A percentile compares a stretch with the other conserved stretches of the same genome.
These are phyloP conservation scores for Ceratitis capitata DNA, from an alignment of 1,140 invertebrate genomes.

Conservation along the genomic window DNA sequence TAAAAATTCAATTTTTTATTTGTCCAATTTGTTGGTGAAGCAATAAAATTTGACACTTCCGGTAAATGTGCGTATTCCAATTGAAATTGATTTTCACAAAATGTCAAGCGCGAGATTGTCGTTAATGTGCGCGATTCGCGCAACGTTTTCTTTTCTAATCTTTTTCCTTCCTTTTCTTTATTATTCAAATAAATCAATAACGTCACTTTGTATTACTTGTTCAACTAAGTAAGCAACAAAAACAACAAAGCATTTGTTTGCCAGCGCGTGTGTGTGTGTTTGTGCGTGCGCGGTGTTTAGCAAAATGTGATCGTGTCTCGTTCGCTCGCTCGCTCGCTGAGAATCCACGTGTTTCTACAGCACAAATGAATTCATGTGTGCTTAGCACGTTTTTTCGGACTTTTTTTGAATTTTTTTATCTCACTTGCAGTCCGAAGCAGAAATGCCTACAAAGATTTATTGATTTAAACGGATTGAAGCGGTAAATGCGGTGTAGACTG, in stretches of 20 bases:
- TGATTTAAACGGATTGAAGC: background rate
- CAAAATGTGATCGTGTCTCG: background rate
- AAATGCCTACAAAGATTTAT: background rate
- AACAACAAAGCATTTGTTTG: too few species aligned
- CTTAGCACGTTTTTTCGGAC: background rate
- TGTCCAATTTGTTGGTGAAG: too few species aligned
- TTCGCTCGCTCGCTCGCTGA: background rate
- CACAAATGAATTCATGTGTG: background rate
- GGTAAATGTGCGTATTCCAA: too few species aligned
- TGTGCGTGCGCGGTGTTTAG: background rate
- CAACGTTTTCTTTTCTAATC: too few species aligned
- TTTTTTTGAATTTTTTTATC: background rate
- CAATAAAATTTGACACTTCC: background rate
- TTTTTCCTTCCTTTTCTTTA: too few species aligned
- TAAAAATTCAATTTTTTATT: too few species aligned
- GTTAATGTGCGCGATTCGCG: background rate
- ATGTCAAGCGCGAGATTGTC: background rate
- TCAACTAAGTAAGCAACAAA: background rate
- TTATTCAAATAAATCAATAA: background rate
- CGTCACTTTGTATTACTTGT: background rate
- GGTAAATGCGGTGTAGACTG: background rate
- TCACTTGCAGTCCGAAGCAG: background rate
- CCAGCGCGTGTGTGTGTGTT: background rate
- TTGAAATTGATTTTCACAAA: background rate
- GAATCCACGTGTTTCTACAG: slow-evolving; percentile 13